Percentiles rank a stretch among this genome's conserved stretches.
Evolutionary conservation across 2,888 invertebrate species (phyloP).

Genomic region (Leptopilina syphax): DNA sequence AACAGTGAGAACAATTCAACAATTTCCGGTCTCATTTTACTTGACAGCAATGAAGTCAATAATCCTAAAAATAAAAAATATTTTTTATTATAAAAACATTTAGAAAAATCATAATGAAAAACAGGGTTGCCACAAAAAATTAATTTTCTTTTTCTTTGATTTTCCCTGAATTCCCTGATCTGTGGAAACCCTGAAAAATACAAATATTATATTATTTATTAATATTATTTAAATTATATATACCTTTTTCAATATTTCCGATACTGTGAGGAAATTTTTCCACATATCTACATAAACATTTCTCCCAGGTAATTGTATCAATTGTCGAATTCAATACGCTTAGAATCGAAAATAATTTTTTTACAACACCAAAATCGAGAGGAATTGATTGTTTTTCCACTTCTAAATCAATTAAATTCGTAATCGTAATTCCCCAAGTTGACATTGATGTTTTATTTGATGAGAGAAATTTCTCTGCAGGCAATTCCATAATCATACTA

Average conservation of each 20-base stretch:
- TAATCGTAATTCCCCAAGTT: constrained; percentile 79
- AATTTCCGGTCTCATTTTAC: constrained; percentile 71
- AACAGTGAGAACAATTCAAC: constrained; percentile 80
- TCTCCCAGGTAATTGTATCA: constrained; percentile 79
- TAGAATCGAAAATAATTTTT: constrained; percentile 59
- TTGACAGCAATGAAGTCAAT: constrained; percentile 60
- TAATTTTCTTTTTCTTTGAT: too few relatives aligned
- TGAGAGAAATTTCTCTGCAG: constrained; percentile 74
- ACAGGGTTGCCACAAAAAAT: too few relatives aligned
- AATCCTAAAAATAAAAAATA: constrained; percentile 58
- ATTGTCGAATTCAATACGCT: constrained; percentile 58
- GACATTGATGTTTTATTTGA: constrained; percentile 77
- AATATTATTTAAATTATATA: constrained; percentile 71
- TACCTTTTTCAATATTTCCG: constrained; percentile 77
- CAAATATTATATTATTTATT: too few relatives aligned
- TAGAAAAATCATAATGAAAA: neutral
- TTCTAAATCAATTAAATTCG: constrained; percentile 80
- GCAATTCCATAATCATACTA: constrained; percentile 74
- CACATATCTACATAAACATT: constrained; percentile 79
- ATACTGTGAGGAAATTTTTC: constrained; percentile 81
- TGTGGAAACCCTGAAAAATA: too few relatives aligned
- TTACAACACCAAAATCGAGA: constrained; percentile 59
- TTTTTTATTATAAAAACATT: neutral
- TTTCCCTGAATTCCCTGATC: too few relatives aligned
- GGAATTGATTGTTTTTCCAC: constrained; percentile 57